Evolutionary conservation across 2,113 vertebrate genomes (phyloP).

Genomic region (Conger conger): DNA sequence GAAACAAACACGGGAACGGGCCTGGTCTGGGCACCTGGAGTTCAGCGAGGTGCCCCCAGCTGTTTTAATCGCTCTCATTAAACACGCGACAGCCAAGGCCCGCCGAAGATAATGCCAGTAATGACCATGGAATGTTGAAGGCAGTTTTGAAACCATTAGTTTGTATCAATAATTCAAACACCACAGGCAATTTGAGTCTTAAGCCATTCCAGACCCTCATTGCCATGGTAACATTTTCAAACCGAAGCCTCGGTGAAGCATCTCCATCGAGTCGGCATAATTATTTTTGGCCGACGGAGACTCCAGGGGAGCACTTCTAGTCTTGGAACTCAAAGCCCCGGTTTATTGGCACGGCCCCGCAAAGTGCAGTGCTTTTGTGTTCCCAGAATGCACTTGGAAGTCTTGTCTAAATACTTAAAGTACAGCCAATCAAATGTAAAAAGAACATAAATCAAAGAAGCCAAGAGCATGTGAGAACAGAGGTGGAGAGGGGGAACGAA

Average conservation of each 20-base stretch:
- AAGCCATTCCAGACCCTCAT: slow-evolving; percentile 42
- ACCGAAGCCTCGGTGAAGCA: slow-evolving; percentile 19
- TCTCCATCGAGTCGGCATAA: slow-evolving; percentile 28
- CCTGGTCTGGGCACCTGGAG: slow-evolving; percentile 39
- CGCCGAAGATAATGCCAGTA: slow-evolving; percentile 38
- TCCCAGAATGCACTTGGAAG: neutral
- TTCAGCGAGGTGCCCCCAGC: slow-evolving; percentile 19
- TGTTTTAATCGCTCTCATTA: slow-evolving; percentile 56
- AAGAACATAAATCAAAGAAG: neutral
- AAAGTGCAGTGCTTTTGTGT: slow-evolving; percentile 6
- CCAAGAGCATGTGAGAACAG: neutral
- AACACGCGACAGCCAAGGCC: slow-evolving; percentile 48
- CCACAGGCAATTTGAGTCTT: slow-evolving; percentile 46
- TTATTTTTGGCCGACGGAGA: slow-evolving; percentile 15
- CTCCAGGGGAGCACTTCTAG: slow-evolving; percentile 3
- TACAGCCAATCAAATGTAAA: slow-evolving; percentile 5
- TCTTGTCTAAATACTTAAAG: slow-evolving; percentile 32
- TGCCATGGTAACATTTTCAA: slow-evolving; percentile 29
- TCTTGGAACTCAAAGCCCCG: neutral
- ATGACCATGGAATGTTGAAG: slow-evolving; percentile 60
- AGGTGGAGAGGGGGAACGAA: neutral
- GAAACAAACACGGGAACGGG: neutral
- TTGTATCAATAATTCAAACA: slow-evolving; percentile 63
- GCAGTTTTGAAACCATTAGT: slow-evolving; percentile 53
- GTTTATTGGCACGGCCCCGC: neutral